These are phyloP conservation scores for Hormiphora californensis DNA, from an alignment of 37 sponge, comb jelly and placozoan species.

Conservation along the genomic window DNA sequence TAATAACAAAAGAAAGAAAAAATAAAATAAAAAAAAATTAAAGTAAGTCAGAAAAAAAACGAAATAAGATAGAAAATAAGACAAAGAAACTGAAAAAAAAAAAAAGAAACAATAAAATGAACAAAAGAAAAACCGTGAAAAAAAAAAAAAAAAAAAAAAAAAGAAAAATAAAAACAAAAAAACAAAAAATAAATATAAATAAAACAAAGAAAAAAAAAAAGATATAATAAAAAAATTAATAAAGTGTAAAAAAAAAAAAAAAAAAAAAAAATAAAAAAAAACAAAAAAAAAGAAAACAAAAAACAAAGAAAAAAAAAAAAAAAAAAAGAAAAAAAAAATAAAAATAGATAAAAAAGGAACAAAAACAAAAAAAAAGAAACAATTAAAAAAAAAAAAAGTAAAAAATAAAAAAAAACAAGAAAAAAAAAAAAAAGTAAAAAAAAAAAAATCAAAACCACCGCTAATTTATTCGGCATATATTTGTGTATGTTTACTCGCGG, in stretches of 20 bases:
- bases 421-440: background rate
- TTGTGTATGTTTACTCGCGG: no score
- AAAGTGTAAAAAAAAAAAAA: background rate
- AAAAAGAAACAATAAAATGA: background rate
- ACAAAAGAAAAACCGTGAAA: background rate
- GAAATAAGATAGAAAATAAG: background rate
- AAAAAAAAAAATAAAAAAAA: background rate
- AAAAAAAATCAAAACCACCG: constrained; percentile 14
- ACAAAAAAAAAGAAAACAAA: background rate
- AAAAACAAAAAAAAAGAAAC: constrained; percentile 2
- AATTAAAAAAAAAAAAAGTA: background rate
- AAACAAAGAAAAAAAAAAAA: background rate
- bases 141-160: constrained; percentile 19
- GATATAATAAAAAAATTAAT: background rate
- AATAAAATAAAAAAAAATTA: background rate
- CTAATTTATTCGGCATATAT: no score
- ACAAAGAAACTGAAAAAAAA: background rate
- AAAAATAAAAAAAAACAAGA: background rate
- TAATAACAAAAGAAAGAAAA: background rate
- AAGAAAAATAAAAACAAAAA: background rate
- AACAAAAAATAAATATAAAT: background rate
- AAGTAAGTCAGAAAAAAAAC: background rate
- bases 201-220: background rate
- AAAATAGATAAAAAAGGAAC: background rate
- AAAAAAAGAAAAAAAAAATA: background rate